phyloP scores from a whole-genome alignment of 2,113 vertebrate genomes.

The Hemibagrus wyckioides region DNA sequence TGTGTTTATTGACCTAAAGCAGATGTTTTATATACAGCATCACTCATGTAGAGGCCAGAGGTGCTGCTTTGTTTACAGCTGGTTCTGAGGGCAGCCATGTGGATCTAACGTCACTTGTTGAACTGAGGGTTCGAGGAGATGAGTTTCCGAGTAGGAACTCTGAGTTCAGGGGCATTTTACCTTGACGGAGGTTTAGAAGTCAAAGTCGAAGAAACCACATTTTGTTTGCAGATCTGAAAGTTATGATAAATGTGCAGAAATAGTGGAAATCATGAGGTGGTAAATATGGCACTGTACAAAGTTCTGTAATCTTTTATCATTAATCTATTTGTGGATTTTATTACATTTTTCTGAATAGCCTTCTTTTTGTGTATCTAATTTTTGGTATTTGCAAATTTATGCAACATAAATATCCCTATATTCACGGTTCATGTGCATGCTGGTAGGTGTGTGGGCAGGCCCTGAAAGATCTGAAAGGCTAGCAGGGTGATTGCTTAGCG shows the following conservation, averaged over 20 bases:
- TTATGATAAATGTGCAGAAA: not conserved
- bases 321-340: not conserved
- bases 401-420: not conserved
- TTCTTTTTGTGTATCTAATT: not conserved
- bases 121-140: too few relatives aligned
- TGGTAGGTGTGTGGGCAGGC: not conserved
- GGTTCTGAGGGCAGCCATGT: not conserved
- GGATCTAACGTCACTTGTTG: not conserved
- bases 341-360: not conserved
- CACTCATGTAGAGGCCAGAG: not conserved
- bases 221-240: not conserved
- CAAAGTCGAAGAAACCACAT: too few relatives aligned
- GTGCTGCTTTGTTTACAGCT: not conserved
- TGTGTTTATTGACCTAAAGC: not conserved
- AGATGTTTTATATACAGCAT: not conserved
- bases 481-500: constrained; percentile 3
- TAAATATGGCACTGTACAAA: not conserved
- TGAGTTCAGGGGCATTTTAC: too few relatives aligned
- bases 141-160: too few relatives aligned
- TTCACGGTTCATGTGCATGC: not conserved
- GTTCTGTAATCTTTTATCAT: not conserved
- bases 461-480: not conserved
- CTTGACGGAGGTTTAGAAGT: too few relatives aligned
- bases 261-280: not conserved
- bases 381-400: not conserved